phyloP scores from a whole-genome alignment of 2,888 invertebrate genomes.

The Lordiphosa andalusiaca region DNA sequence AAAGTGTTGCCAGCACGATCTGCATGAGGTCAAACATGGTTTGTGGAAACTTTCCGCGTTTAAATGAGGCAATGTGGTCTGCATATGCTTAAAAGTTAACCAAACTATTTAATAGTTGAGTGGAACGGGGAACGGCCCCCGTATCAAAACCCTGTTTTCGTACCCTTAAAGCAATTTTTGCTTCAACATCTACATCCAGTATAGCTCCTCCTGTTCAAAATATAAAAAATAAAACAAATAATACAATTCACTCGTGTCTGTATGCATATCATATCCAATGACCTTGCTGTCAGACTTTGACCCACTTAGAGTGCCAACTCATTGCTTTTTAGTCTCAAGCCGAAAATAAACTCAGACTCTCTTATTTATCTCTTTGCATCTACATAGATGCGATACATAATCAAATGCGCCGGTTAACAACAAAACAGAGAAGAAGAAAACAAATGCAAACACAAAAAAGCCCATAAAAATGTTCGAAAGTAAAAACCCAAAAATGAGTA shows the following conservation, averaged over 20 bases:
- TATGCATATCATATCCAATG: slow-evolving; percentile 32
- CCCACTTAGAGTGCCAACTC: slow-evolving; percentile 59
- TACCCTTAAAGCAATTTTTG: too few relatives aligned
- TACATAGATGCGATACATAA: slow-evolving; percentile 51
- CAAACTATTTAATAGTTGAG: too few relatives aligned
- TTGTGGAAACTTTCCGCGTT: too few relatives aligned
- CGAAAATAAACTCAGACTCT: slow-evolving; percentile 30
- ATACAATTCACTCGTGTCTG: neutral
- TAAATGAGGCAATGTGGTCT: too few relatives aligned
- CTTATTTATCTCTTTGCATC: slow-evolving; percentile 41
- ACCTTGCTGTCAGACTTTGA: slow-evolving; percentile 67
- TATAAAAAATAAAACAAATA: slow-evolving; percentile 1
- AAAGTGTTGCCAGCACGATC: too few relatives aligned
- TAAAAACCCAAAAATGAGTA: slow-evolving; percentile 45
- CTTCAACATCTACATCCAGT: too few relatives aligned
- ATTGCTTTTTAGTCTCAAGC: slow-evolving; percentile 37
- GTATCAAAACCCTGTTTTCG: too few relatives aligned
- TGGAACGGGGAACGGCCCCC: too few relatives aligned
- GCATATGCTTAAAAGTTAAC: too few relatives aligned
- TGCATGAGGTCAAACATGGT: too few relatives aligned
- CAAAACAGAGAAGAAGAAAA: slow-evolving; percentile 23
- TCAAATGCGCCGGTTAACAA: slow-evolving; percentile 61
- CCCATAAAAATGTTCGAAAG: slow-evolving; percentile 70
- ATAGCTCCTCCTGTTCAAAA: too few relatives aligned
- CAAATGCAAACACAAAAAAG: slow-evolving; percentile 35